These are phyloP conservation scores for Empis stercorea DNA, from an alignment of 2,888 invertebrate species.

Conservation along the genomic window DNA sequence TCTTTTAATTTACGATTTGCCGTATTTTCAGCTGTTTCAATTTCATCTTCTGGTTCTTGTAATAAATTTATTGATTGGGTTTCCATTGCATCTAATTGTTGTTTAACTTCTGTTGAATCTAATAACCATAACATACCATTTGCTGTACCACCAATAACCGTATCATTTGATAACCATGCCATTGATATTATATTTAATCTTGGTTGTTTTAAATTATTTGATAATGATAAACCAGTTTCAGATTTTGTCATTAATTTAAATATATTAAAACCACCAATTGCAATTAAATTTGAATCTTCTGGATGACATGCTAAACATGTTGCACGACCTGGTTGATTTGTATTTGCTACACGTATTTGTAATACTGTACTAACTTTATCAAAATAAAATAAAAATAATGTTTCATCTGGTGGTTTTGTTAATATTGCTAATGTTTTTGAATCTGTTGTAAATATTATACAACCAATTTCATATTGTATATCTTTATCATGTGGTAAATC, in stretches of 20 bases:
- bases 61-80: constrained; percentile 26
- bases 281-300: constrained; percentile 52
- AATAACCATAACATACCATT: constrained; percentile 64
- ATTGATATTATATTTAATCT: constrained; percentile 58
- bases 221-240: constrained; percentile 42
- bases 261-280: constrained; percentile 43
- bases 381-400: constrained; percentile 57
- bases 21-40: background rate
- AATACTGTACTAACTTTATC: constrained; percentile 52
- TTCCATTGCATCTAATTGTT: constrained; percentile 44
- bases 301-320: constrained; percentile 40
- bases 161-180: constrained; percentile 72
- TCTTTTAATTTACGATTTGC: background rate
- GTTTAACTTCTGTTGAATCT: constrained; percentile 73
- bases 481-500: constrained; percentile 40
- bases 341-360: constrained; percentile 24
- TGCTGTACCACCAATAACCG: constrained; percentile 69
- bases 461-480: constrained; percentile 13
- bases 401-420: constrained; percentile 60
- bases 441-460: constrained; percentile 52
- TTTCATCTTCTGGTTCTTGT: constrained; percentile 22
- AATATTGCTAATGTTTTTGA: constrained; percentile 68
- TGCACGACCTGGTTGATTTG: constrained; percentile 23
- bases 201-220: constrained; percentile 73
- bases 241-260: constrained; percentile 55